Evolutionary conservation across 2,113 vertebrate genomes (phyloP).

Genomic region (Speoplatyrhinus poulsoni): DNA sequence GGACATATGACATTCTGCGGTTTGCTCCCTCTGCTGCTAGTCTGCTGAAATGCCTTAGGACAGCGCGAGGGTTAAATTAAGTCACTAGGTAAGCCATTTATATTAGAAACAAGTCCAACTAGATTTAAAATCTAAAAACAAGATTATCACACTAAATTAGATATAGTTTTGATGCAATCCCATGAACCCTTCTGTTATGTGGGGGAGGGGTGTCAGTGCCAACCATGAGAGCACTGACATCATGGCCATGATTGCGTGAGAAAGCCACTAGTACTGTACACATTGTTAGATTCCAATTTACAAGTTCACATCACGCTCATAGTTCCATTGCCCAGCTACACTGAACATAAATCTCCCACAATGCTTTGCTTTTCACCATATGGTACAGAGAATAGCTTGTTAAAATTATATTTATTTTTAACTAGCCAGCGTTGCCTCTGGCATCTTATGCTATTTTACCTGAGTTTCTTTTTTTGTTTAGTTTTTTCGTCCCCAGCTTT

Average conservation of each 20-base stretch:
- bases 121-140: too few species aligned
- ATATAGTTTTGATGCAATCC: too few species aligned
- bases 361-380: constrained; percentile 18
- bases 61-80: too few species aligned
- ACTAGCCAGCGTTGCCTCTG: background rate
- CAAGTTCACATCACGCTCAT: background rate
- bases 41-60: too few species aligned
- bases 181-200: too few species aligned
- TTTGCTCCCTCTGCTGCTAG: too few species aligned
- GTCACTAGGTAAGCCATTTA: too few species aligned
- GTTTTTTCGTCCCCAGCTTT: background rate
- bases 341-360: constrained; percentile 16
- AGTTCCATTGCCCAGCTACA: background rate
- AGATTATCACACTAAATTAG: too few species aligned
- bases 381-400: constrained; percentile 4
- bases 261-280: too few species aligned
- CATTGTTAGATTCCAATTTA: background rate
- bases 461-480: background rate
- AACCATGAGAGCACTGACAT: background rate
- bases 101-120: too few species aligned
- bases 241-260: too few species aligned
- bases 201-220: background rate
- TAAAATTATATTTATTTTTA: constrained; percentile 16
- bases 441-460: background rate
- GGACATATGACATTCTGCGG: too few species aligned